phyloP scores from a whole-genome alignment of 2,113 vertebrate species.

The Aythya baeri region DNA sequence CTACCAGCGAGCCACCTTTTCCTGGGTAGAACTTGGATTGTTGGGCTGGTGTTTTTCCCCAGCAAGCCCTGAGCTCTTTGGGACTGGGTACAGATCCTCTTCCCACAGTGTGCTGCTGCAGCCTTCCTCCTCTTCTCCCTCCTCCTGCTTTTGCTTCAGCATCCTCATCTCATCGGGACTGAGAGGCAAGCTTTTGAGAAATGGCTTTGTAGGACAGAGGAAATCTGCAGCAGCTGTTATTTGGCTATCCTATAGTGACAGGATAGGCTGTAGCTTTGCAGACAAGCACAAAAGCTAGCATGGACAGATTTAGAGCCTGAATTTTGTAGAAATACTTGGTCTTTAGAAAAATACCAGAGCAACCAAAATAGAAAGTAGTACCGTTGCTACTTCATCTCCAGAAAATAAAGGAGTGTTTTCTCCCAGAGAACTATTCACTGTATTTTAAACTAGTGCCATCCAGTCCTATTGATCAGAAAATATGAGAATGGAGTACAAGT shows the following conservation, averaged over 20 bases:
- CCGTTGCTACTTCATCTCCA: neutral
- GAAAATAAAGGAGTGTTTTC: neutral
- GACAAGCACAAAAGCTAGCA: slow-evolving; percentile 29
- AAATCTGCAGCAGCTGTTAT: neutral
- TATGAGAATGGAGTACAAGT: neutral
- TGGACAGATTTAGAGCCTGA: slow-evolving; percentile 29
- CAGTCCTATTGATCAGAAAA: neutral
- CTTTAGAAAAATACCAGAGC: neutral
- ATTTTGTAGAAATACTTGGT: neutral
- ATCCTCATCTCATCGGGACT: neutral
- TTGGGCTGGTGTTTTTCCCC: rapidly evolving
- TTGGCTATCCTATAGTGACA: slow-evolving; percentile 29
- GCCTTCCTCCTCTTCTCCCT: neutral
- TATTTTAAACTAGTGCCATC: neutral
- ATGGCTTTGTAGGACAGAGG: neutral
- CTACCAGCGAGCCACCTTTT: rapidly evolving
- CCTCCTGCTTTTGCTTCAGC: rapidly evolving
- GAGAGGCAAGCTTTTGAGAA: slow-evolving; percentile 19
- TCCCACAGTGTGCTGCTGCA: neutral
- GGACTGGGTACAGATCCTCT: neutral
- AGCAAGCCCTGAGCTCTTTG: no score
- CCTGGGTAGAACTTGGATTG: rapidly evolving
- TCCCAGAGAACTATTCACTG: neutral
- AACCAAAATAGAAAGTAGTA: neutral
- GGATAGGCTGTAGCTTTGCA: neutral